Evolutionary conservation across 2,113 vertebrate genomes (phyloP), one percentile per base, ranked within the genome.

Genomic region (Xerus inauris): DNA sequence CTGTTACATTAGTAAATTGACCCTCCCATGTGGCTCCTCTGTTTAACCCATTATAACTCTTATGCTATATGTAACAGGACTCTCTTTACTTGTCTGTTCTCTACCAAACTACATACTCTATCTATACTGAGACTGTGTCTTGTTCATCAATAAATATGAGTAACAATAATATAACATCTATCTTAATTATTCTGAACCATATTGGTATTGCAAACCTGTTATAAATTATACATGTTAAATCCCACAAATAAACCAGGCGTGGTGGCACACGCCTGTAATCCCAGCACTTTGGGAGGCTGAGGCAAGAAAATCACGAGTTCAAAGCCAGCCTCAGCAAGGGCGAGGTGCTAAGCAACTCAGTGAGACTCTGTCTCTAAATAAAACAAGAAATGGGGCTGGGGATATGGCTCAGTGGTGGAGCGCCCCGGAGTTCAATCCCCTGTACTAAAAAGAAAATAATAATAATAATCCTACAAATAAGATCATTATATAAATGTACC

Each of bases 381-480:
- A n/a, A n/a, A n/a, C n/a, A n/a, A n/a, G n/a, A n/a, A n/a, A n/a
- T n/a, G n/a, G n/a, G n/a, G n/a, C n/a, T n/a, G n/a, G n/a, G n/a
- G n/a, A n/a, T n/a, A n/a, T n/a, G n/a, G n/a, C n/a, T n/a, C n/a
- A n/a, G n/a, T n/a, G n/a, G n/a, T n/a, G n/a, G n/a, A n/a, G n/a
- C n/a, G n/a, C n/a, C n/a, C n/a, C n/a, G n/a, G n/a, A n/a, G n/a
- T n/a, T n/a, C n/a, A n/a, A n/a, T n/a, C n/a, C n/a, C n/a, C n/a
- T n/a, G n/a, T n/a, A n/a, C n/a, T n/a, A n/a, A n/a, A n/a, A n/a
- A n/a, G n/a, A n/a, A n/a, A n/a, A n/a, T n/a, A n/a, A n/a, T n/a
- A n/a, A n/a, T n/a, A n/a, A n/a, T n/a, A 19, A 28, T 72, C 51
- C 54, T 62, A 91, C 73, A 75, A 95, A 81, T 69, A 81, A 95